phyloP scores from a whole-genome alignment of 1,140 invertebrate genomes.

The Pinna nobilis region DNA sequence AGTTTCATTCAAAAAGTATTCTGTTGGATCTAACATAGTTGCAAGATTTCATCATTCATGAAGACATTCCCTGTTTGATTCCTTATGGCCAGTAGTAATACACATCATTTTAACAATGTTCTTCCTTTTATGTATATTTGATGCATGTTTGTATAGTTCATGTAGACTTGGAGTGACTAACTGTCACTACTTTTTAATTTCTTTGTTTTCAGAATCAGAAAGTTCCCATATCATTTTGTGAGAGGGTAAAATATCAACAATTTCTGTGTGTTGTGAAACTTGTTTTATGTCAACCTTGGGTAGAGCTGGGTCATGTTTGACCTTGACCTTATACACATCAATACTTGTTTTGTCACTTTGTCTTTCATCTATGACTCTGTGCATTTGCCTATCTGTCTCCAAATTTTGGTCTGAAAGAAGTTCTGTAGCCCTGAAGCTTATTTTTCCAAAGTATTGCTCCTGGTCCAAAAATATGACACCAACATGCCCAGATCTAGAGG shows the following conservation, averaged over 20 bases:
- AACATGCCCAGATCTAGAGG: no score
- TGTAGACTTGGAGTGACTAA: slow-evolving; percentile 4
- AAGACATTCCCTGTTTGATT: no score
- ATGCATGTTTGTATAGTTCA: no score
- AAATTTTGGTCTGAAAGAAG: not conserved
- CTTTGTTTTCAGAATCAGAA: slow-evolving; percentile 18
- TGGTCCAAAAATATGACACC: no score
- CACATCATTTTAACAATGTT: no score
- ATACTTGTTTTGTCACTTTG: no score
- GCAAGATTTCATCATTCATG: no score
- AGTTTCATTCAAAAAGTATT: no score
- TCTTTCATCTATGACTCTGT: no score
- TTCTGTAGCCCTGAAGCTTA: not conserved
- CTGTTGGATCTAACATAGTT: no score
- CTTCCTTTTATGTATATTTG: no score
- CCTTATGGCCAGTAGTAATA: no score
- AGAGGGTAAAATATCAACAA: slow-evolving; percentile 20
- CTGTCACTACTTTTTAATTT: slow-evolving; percentile 6
- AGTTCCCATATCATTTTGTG: slow-evolving; percentile 18
- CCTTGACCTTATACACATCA: not conserved
- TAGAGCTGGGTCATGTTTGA: not conserved
- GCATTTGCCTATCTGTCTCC: not conserved
- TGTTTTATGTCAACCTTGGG: not conserved
- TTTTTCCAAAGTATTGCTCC: not conserved
- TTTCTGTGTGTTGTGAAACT: not conserved